Base-by-base conservation (phyloP, 2,113 vertebrate species). In the Myanophis thanlyinensis region DNA sequence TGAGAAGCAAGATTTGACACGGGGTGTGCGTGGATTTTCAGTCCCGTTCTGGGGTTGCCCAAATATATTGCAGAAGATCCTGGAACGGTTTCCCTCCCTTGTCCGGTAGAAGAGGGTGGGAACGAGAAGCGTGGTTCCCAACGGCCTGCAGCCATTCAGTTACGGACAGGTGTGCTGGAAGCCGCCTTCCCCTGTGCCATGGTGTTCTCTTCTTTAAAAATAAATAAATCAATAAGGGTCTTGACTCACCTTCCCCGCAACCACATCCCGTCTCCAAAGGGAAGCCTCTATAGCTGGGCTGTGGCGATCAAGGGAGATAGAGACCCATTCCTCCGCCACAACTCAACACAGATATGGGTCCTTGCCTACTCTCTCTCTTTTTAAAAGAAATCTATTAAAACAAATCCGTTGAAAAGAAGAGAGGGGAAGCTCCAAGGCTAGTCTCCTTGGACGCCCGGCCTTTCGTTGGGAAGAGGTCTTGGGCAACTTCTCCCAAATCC, bases 231-330 rank as follows among this genome's bases (percentile, higher is more conserved):
- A 4, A 22, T 1, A 46, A 44, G 93, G 93, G 93, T 95, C 87
- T 96, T 94, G 95, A 92, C 96, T 97, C 95, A 93, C 44, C 95
- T 10, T 23, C 59, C 94, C 96, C 40, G 93, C 91, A 94, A 95
- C 95, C 95, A 93, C 93, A 87, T 92, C 92, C 94, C 93, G 93
- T 96, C 96, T 96, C 96, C 96, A 97, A 97, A 97, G 95, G 92
- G 95, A 95, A 97, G 96, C 88, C 94, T 92, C 94, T 96, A 56
- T 92, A 95, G 96, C 93, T 94, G 2, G 93, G 95, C 49, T 89
- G 87, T 96, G 97, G 92, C 94, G 93, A 97, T 96, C 56, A 10
- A 93, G 90, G 56, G 95, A 96, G 96, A 96, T 94, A 96, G 94
- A 95, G 95, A 93, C 93, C 35, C 9, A 95, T 94, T 93, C 94